A percentile compares a stretch with the other conserved stretches of the same genome.
Evolutionary conservation across 2,113 vertebrate genomes (phyloP).

Genomic region (Pardalotus punctatus): DNA sequence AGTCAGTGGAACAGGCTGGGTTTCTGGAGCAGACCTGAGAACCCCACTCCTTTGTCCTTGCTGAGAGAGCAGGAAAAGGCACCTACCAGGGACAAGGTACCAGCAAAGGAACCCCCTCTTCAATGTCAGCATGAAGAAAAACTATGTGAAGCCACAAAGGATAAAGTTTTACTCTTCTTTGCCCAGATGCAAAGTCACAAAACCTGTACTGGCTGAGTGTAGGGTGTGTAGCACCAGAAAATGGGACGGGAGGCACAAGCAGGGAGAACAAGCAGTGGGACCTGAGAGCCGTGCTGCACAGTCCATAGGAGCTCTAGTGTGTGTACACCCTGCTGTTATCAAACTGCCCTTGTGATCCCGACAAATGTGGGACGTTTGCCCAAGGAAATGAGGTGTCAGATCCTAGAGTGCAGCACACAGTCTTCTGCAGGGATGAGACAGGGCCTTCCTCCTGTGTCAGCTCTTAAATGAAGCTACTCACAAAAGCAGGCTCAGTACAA

Average conservation of each 20-base stretch:
- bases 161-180: background rate
- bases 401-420: background rate
- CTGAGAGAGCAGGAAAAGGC: background rate
- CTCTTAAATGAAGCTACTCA: background rate
- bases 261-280: background rate
- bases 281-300: background rate
- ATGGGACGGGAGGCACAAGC: background rate
- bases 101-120: background rate
- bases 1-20: background rate
- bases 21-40: background rate
- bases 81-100: fast-evolving
- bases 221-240: background rate
- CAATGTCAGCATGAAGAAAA: background rate
- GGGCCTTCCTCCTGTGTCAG: background rate
- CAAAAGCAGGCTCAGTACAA: background rate
- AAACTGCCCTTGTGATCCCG: background rate
- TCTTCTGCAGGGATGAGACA: background rate
- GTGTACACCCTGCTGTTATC: background rate
- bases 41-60: background rate
- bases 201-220: background rate
- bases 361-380: background rate
- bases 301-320: fast-evolving
- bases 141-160: background rate
- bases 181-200: background rate
- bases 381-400: background rate